Evolutionary conservation across 2,888 invertebrate genomes (phyloP), one percentile per base, ranked within the genome.

Genomic region (Sympetrum striolatum): DNA sequence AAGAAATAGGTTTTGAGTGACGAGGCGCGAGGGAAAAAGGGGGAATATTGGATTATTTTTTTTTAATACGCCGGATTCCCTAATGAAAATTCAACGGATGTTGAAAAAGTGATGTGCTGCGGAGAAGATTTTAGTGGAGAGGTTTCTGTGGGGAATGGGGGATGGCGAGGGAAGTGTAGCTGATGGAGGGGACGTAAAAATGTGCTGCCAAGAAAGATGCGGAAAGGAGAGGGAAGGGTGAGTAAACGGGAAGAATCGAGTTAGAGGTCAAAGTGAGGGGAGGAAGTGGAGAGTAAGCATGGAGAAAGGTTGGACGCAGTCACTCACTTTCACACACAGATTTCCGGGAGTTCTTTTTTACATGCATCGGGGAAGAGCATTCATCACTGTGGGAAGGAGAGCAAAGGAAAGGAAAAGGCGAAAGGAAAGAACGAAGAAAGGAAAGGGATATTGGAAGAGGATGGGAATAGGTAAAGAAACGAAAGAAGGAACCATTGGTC

Each of bases 81-180:
- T 86, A 86, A 86, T 86, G 86, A 86, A 86, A 86, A 86, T 86
- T 86, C 86, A 86, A 64, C 86, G 86, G 64, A 86, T 86, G 60
- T 64, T 86, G 86, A 86, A 86, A 86, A 60, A 64, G 86, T 64
- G 86, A 86, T 86, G 86, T 58, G n/a, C 53, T 86, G 58, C 14
- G 86, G 86, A 18, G 31, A 37, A 37, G 81, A 81, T 5, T 81
- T 82, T 35, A 82, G 58, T 35, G 8, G 6, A 82, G 58, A 82
- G 82, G 53, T 31, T 58, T 82, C 35, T 82, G 37, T 64, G 37
- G 86, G 60, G 12, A n/a, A 22, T 31, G 60, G 35, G 58, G 60
- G 60, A 37, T 22, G 37, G 35, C 60, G 22, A 37, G 80, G 80
- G 48, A 15, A 35, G 5, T 53, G 25, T 37, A 31, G 35, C 37